Conservation (phyloP, 2,888 invertebrate species). For the Hydrotaea cyrtoneurina region DNA sequence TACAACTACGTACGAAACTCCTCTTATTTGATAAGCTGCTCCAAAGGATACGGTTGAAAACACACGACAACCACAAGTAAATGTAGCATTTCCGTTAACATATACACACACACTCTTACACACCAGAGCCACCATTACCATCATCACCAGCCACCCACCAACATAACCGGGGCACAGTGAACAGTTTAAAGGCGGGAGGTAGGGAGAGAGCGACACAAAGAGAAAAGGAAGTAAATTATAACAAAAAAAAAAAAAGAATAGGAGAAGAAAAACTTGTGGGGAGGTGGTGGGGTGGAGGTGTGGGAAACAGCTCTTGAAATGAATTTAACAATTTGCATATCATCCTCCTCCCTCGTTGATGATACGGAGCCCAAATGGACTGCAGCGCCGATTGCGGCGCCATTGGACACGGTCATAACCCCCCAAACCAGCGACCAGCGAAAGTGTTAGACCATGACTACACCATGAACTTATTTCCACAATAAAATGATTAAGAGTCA, state of each 20-base stretch:
- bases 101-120: conserved; percentile 4
- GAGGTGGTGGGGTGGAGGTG: no score
- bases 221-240: conserved; percentile 3
- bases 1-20: conserved; percentile 40
- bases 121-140: background rate
- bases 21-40: conserved; percentile 64
- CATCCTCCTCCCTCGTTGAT: conserved; percentile 1
- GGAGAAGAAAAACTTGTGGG: conserved; percentile 18
- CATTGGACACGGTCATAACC: background rate
- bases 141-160: conserved; percentile 1
- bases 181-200: background rate
- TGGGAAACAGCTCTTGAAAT: conserved; percentile 44
- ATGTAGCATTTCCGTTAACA: conserved; percentile 62
- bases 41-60: conserved; percentile 58
- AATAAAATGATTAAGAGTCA: conserved; percentile 17
- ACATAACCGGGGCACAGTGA: background rate
- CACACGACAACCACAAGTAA: conserved; percentile 65
- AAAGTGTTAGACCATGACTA: conserved; percentile 37
- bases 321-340: conserved; percentile 66
- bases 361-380: conserved; percentile 39
- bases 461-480: background rate
- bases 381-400: background rate
- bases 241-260: conserved; percentile 4
- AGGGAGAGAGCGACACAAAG: background rate
- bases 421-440: conserved; percentile 27